phyloP scores from a whole-genome alignment of 1,140 invertebrate genomes.

The Drosophila tristis region DNA sequence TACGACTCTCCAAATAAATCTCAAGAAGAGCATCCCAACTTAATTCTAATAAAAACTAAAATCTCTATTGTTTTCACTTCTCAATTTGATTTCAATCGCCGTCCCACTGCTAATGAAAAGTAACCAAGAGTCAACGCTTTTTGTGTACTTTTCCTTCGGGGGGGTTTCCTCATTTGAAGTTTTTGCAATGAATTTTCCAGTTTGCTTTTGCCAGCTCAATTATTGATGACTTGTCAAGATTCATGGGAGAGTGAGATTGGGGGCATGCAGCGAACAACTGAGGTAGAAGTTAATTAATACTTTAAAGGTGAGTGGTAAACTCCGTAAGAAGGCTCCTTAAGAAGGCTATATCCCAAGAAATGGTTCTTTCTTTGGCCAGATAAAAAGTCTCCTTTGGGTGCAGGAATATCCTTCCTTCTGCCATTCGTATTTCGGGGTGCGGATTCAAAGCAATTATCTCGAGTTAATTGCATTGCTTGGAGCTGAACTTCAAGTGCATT shows the following conservation, averaged over 20 bases:
- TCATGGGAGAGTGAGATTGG: not conserved
- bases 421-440: not conserved
- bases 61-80: constrained; percentile 31
- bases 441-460: constrained; percentile 49
- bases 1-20: not conserved
- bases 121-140: constrained; percentile 47
- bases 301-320: constrained; percentile 12
- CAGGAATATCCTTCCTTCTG: constrained; percentile 1
- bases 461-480: constrained; percentile 56
- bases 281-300: constrained; percentile 37
- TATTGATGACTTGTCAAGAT: constrained; percentile 47
- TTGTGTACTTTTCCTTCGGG: constrained; percentile 6
- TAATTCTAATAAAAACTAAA: not conserved
- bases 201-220: constrained; percentile 35
- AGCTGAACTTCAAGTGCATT: constrained; percentile 61
- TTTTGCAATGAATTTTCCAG: constrained; percentile 49
- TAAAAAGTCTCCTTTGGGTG: not conserved
- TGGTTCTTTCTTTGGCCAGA: too few relatives aligned
- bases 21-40: constrained; percentile 6
- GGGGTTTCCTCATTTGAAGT: constrained; percentile 14
- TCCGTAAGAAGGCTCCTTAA: constrained; percentile 6
- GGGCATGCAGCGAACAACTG: constrained; percentile 12
- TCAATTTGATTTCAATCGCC: constrained; percentile 10
- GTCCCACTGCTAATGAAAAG: constrained; percentile 33
- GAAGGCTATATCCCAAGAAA: not conserved